Evolutionary conservation across 2,113 vertebrate genomes (phyloP).

Genomic region (Tympanuchus pallidicinctus): DNA sequence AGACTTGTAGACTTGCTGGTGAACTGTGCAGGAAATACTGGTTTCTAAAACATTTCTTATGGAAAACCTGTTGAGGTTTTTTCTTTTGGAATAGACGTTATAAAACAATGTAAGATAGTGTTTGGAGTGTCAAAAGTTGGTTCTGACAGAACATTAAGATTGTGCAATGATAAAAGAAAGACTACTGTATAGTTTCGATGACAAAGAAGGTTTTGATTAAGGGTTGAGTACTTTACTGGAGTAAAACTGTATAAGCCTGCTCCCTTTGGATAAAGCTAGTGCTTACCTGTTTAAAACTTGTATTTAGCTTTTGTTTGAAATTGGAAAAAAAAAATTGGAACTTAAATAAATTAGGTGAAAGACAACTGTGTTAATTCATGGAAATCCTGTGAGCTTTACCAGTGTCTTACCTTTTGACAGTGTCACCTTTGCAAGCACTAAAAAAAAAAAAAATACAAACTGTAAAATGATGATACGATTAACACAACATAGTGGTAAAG

Average conservation of each 20-base stretch:
- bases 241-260: constrained; percentile 87
- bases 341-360: constrained; percentile 86
- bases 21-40: constrained; percentile 87
- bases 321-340: constrained; percentile 81
- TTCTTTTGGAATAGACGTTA: constrained; percentile 70
- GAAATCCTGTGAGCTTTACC: neutral
- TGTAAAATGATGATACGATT: neutral
- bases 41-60: constrained; percentile 85
- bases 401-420: neutral
- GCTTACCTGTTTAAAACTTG: constrained; percentile 85
- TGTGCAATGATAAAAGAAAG: constrained; percentile 86
- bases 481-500: neutral
- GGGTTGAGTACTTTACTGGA: constrained; percentile 85
- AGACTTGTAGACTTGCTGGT: constrained; percentile 83
- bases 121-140: constrained; percentile 80
- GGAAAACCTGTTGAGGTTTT: constrained; percentile 61
- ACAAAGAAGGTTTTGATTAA: constrained; percentile 84
- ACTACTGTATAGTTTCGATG: constrained; percentile 85
- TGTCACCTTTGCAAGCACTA: neutral
- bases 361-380: constrained; percentile 57
- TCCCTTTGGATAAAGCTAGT: constrained; percentile 84
- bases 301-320: constrained; percentile 88
- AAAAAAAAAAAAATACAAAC: neutral
- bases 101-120: constrained; percentile 78
- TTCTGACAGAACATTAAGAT: constrained; percentile 80